phyloP scores from a whole-genome alignment of 2,797 vertebrate species.

The Coendou prehensilis region DNA sequence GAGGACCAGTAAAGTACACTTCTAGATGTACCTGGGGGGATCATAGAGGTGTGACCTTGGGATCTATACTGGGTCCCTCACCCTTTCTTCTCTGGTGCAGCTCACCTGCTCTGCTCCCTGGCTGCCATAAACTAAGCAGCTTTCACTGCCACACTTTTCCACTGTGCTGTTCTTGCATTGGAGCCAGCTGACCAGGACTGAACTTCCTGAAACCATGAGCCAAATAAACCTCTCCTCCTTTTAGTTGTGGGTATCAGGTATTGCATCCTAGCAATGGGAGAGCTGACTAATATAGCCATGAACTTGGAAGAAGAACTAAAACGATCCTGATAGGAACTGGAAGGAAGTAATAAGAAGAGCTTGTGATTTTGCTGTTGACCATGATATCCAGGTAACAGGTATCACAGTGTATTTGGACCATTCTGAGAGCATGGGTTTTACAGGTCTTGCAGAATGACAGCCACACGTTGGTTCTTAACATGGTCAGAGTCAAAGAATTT shows the following conservation, averaged over 20 bases:
- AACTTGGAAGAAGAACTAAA: not conserved
- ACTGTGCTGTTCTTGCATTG: not conserved
- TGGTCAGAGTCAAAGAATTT: not conserved
- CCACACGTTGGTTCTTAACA: not conserved
- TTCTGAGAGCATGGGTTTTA: slow-evolving; percentile 41
- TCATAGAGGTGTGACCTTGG: not conserved
- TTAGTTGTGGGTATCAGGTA: not conserved
- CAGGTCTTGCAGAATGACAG: not conserved
- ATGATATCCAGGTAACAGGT: not conserved
- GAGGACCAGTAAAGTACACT: not conserved
- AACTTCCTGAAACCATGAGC: not conserved
- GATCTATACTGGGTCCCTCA: not conserved
- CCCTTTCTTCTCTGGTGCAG: not conserved
- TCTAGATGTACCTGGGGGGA: not conserved
- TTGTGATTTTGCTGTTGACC: not conserved
- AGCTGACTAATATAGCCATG: not conserved
- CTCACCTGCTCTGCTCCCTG: not conserved
- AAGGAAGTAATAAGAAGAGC: not conserved
- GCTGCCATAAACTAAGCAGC: not conserved
- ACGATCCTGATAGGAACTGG: not conserved
- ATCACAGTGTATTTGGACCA: not conserved
- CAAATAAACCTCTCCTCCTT: not conserved
- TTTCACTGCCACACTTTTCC: not conserved
- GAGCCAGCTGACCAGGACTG: not conserved
- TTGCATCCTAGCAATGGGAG: not conserved